These are phyloP conservation scores for Lepas anatifera DNA, from an alignment of 2,888 invertebrate species.

Conservation along the genomic window DNA sequence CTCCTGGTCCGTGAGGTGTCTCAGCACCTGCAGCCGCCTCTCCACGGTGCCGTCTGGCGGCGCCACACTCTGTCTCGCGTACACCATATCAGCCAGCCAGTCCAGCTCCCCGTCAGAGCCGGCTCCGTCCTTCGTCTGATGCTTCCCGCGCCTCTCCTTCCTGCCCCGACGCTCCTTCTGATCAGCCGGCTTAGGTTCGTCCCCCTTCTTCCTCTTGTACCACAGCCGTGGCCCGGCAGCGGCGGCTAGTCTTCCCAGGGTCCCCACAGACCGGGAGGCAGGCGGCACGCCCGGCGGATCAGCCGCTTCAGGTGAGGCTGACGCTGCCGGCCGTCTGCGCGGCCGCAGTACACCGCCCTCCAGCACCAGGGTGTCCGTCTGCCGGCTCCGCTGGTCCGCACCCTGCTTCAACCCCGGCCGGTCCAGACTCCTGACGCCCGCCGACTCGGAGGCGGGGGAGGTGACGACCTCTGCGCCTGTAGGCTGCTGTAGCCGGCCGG, in stretches of 20 bases:
- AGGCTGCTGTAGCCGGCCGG: slow-evolving; percentile 2
- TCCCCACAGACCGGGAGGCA: not conserved
- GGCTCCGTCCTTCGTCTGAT: not conserved
- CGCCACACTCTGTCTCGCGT: not conserved
- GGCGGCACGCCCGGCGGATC: not conserved
- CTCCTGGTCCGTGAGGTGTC: not conserved
- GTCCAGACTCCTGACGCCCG: not conserved
- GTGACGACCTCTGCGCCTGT: not conserved
- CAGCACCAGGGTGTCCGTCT: slow-evolving; percentile 3
- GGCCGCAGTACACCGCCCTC: not conserved
- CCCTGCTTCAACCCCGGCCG: no score
- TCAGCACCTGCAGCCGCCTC: not conserved
- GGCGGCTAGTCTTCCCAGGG: not conserved
- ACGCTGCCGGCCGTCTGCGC: not conserved
- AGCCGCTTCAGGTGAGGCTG: not conserved
- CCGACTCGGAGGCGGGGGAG: not conserved
- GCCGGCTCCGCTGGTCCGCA: not conserved
- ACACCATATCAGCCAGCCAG: slow-evolving; percentile 10
- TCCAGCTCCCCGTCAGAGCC: not conserved
- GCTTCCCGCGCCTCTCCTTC: not conserved
- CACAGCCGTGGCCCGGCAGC: not conserved
- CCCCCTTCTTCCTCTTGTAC: not conserved
- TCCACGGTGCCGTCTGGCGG: slow-evolving; percentile 1
- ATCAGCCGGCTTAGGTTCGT: not conserved
- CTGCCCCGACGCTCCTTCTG: not conserved